Base-by-base conservation (phyloP, 2,797 vertebrate genomes). In the Sphaeramia orbicularis region DNA sequence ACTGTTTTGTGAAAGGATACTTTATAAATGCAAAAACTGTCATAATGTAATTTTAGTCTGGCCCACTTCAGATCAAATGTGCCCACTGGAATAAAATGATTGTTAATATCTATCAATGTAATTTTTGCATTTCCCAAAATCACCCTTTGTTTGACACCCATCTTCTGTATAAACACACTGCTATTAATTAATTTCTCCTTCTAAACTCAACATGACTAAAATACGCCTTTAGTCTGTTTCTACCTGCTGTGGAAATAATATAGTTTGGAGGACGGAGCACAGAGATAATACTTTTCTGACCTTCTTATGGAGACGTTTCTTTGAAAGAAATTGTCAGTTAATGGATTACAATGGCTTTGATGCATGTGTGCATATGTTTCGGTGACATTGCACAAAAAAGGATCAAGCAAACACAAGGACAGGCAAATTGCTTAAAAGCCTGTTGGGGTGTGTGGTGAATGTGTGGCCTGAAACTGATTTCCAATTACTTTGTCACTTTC, bases 381-480 rank as follows among this genome's bases (percentile, higher is more conserved):
- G 53, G 19, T 80, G 79, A 84, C 66, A 66, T 55, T 75, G 72
- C 44, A 49, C 45, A 51, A 82, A 76, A 70, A 65, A 49, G 50
- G 71, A 66, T 82, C 71, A 80, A 83, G 79, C 71, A 64, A 69
- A 65, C 76, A 55, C 84, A 83, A 83, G 77, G 80, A 86, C 71
- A 11, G 41, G 55, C 52, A 73, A 76, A 81, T 73, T 60, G 59
- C 69, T 83, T 81, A 65, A 88, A 86, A 86, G 80, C 74, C 70
- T 68, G 51, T 70, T 13, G 7, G 60, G 75, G 76, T 7, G 49
- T 44, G 66, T 47, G 21, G 51, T 2, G 42, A 86, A 76, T 57
- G 51, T 35, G 9, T 24, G 52, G 60, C 30, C 38, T 37, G 15
- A 55, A 76, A 76, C 44, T 0, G 30, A 67, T 82, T 53, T 49